A percentile compares a stretch with the other conserved stretches of the same genome.
Evolutionary conservation across 1,140 invertebrate species (phyloP).

Genomic region (Meloidogyne hapla): DNA sequence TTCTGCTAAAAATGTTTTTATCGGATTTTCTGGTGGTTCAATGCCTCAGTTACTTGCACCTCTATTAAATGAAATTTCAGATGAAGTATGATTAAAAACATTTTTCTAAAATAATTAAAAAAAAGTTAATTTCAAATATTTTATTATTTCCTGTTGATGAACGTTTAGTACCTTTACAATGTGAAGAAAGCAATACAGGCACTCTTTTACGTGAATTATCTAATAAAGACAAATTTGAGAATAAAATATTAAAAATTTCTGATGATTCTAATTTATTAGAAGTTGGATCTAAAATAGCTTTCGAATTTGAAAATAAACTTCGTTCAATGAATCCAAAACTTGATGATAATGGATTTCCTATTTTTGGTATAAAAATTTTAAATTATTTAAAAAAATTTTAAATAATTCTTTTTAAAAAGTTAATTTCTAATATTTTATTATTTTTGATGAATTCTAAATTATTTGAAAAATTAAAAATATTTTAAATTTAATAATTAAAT

Average conservation of each 20-base stretch:
- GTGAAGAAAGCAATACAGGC: conserved; percentile 53
- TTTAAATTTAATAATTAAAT: too few relatives aligned
- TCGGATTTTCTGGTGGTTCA: conserved; percentile 59
- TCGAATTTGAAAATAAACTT: conserved; percentile 43
- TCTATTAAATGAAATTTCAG: conserved; percentile 30
- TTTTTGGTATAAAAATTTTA: conserved; percentile 68
- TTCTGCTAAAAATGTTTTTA: conserved; percentile 26
- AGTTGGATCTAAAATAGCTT: conserved; percentile 34
- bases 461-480: too few relatives aligned
- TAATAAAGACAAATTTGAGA: conserved; percentile 32
- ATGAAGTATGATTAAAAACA: neutral
- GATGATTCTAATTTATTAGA: conserved; percentile 3
- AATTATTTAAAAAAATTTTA: too few relatives aligned
- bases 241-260: conserved; percentile 38
- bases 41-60: conserved; percentile 55
- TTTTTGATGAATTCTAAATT: too few relatives aligned
- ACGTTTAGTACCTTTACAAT: conserved; percentile 47
- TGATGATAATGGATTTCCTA: conserved; percentile 36
- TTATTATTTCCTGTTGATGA: conserved; percentile 55
- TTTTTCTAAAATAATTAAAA: neutral
- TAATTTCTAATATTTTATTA: too few relatives aligned
- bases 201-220: conserved; percentile 44
- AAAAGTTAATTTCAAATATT: conserved; percentile 10
- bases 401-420: too few relatives aligned
- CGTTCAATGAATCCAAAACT: conserved; percentile 21